phyloP scores from a whole-genome alignment of 2,888 invertebrate genomes.

The Pyrrhosoma nymphula region DNA sequence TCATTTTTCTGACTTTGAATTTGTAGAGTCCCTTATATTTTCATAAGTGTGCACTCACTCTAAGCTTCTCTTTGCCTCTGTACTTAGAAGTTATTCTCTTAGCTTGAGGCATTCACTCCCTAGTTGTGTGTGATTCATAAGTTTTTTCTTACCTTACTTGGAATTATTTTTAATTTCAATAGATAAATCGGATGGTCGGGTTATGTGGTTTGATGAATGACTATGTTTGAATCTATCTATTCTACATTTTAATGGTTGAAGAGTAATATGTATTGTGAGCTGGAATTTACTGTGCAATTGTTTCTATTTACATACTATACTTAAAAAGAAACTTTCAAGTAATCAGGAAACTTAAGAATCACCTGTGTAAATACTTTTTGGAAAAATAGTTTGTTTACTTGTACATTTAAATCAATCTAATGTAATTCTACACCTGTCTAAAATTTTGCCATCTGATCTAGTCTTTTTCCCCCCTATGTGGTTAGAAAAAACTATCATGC shows the following conservation, averaged over 20 bases:
- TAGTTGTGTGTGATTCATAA: conserved; percentile 62
- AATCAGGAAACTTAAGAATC: conserved; percentile 65
- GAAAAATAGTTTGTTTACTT: conserved; percentile 53
- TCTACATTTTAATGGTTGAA: not conserved
- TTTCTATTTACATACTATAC: conserved; percentile 16
- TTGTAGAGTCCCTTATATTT: conserved; percentile 10
- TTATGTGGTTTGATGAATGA: not conserved
- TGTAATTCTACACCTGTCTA: conserved; percentile 53
- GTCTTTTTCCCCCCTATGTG: conserved; percentile 51
- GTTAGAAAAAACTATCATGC: conserved; percentile 55
- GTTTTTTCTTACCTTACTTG: conserved; percentile 47
- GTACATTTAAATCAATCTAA: conserved; percentile 61
- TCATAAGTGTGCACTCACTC: conserved; percentile 21
- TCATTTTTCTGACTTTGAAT: not conserved
- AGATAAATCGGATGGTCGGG: not conserved
- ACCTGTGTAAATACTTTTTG: conserved; percentile 58
- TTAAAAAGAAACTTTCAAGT: conserved; percentile 48
- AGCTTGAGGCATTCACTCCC: conserved; percentile 28
- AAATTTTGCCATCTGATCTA: conserved; percentile 53
- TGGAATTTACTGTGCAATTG: not conserved
- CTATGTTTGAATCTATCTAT: not conserved
- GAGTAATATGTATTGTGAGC: conserved; percentile 19
- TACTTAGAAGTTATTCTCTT: conserved; percentile 39
- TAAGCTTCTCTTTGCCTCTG: conserved; percentile 39
- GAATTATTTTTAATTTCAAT: conserved; percentile 30